Evolutionary conservation across 2,113 vertebrate genomes (phyloP).

Genomic region (Cololabis saira): DNA sequence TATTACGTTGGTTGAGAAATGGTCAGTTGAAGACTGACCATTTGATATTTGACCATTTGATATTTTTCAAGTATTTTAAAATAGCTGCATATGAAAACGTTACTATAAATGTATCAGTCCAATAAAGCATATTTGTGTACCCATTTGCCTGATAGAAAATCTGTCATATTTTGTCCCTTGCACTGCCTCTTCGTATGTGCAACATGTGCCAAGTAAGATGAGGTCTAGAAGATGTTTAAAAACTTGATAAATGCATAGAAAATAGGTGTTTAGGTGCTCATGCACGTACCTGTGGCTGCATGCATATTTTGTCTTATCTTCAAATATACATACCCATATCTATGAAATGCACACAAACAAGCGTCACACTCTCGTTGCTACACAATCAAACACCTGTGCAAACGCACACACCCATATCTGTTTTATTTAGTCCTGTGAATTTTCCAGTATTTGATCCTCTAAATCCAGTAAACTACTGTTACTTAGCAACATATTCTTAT

Average conservation of each 20-base stretch:
- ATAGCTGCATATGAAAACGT: too few relatives aligned
- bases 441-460: slow-evolving; percentile 52
- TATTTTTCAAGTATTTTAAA: too few relatives aligned
- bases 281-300: slow-evolving; percentile 2
- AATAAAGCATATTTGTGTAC: neutral
- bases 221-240: neutral
- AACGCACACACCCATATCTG: slow-evolving; percentile 26
- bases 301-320: slow-evolving; percentile 14
- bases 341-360: slow-evolving; percentile 34
- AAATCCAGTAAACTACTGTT: slow-evolving; percentile 61
- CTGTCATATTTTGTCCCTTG: neutral
- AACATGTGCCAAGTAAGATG: neutral
- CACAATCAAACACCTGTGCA: slow-evolving; percentile 29
- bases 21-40: too few relatives aligned
- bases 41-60: too few relatives aligned
- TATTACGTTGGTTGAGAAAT: too few relatives aligned
- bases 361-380: slow-evolving; percentile 11
- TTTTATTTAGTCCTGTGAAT: slow-evolving; percentile 42
- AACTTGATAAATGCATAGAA: neutral
- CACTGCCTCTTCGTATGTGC: neutral
- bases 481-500: slow-evolving; percentile 70
- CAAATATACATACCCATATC: slow-evolving; percentile 1
- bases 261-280: neutral
- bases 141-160: neutral
- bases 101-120: too few relatives aligned